Percentiles rank a stretch among this genome's conserved stretches.
These are phyloP conservation scores for Euura lappo DNA, from an alignment of 1,140 invertebrate genomes.

Conservation along the genomic window DNA sequence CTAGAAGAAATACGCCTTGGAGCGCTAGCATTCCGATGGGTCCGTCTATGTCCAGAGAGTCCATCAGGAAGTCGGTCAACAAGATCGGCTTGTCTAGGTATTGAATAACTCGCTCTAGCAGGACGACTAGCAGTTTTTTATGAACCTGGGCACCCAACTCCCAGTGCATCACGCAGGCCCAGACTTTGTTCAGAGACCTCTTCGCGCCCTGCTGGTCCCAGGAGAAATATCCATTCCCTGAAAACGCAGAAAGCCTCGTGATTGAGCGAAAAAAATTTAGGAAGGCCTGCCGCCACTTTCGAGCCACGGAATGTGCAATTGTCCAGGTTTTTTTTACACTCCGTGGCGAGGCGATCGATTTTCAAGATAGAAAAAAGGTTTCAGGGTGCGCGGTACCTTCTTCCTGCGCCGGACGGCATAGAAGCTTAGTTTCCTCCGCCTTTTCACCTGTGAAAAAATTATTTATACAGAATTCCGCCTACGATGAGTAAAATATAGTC, in stretches of 20 bases:
- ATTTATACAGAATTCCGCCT: not conserved
- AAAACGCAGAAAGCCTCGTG: not conserved
- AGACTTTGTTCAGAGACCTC: constrained; percentile 68
- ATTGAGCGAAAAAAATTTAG: too few relatives aligned
- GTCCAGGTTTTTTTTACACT: too few relatives aligned
- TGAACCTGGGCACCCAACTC: constrained; percentile 71
- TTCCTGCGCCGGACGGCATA: not conserved
- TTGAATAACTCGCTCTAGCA: constrained; percentile 83
- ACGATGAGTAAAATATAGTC: too few relatives aligned
- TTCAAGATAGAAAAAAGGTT: not conserved
- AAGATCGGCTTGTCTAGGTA: constrained; percentile 82
- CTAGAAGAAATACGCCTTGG: constrained; percentile 91
- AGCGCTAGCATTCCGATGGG: constrained; percentile 86
- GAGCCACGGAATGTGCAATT: not conserved
- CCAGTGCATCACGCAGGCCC: constrained; percentile 76
- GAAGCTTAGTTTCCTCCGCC: not conserved
- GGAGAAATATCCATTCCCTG: constrained; percentile 40
- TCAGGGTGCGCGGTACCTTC: not conserved
- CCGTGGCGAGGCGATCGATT: not conserved
- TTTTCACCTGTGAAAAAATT: not conserved
- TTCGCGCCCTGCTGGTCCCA: constrained; percentile 52
- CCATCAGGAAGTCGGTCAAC: constrained; percentile 91
- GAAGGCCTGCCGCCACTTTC: too few relatives aligned
- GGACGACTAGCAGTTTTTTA: constrained; percentile 77
- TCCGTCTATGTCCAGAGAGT: constrained; percentile 86